Percentiles rank a stretch among this genome's conserved stretches.
phyloP scores from a whole-genome alignment of 2,888 invertebrate genomes.

The Leucozona laternaria region DNA sequence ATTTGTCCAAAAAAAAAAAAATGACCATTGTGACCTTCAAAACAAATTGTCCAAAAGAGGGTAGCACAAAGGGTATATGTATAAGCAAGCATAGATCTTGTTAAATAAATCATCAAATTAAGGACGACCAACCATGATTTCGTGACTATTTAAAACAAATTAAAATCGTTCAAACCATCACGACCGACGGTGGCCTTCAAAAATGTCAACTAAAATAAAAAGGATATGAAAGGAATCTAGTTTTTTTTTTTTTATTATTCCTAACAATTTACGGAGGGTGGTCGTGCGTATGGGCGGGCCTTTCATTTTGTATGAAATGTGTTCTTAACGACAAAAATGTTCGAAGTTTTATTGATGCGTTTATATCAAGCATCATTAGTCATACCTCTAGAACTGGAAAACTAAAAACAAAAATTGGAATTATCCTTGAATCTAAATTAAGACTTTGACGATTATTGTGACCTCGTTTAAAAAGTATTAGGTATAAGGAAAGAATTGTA shows the following conservation, averaged over 20 bases:
- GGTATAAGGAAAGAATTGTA: constrained; percentile 1
- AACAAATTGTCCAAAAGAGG: constrained; percentile 56
- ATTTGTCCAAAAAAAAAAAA: constrained; percentile 28
- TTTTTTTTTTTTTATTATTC: background rate
- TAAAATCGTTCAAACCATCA: constrained; percentile 33
- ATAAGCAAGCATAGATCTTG: background rate
- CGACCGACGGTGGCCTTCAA: background rate
- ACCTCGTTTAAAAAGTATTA: background rate
- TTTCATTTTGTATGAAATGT: background rate
- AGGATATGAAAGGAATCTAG: background rate
- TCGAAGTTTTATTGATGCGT: background rate
- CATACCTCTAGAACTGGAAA: background rate
- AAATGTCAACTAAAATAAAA: background rate
- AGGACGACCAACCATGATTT: constrained; percentile 30
- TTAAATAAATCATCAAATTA: constrained; percentile 9
- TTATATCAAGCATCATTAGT: background rate
- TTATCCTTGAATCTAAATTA: constrained; percentile 23
- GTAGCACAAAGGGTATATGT: background rate
- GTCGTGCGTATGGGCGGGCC: background rate
- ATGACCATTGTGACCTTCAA: constrained; percentile 50
- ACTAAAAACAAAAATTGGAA: background rate
- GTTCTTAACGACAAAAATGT: background rate
- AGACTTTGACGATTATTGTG: background rate
- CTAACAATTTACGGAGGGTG: background rate
- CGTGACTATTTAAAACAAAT: constrained; percentile 71